Base-by-base conservation (phyloP, 2,888 invertebrate genomes). In the Hyposoter dolosus region DNA sequence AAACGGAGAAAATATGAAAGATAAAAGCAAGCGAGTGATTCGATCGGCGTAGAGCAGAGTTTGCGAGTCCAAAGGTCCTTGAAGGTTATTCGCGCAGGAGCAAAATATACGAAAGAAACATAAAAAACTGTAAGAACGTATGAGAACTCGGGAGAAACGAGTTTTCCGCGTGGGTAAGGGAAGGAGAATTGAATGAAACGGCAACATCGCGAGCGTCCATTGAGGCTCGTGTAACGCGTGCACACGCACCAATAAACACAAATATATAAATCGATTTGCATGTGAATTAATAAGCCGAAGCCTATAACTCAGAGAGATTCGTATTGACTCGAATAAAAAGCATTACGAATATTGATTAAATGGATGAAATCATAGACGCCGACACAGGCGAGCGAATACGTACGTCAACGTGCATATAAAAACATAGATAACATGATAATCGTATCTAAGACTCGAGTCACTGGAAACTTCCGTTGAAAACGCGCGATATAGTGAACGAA, bases 131-230 rank as follows among this genome's bases (percentile, higher is more conserved):
- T 23, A 56, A 17, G 23, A 50, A 28, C 23, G 47, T 45, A 40
- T 45, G 35, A 63, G 56, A 23, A 68, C 43, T 35, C 35, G 76
- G 68, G 77, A 81, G 80, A 86, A 86, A 81, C 85, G 80, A 77
- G 85, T 83, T 71, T 77, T 81, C 82, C 53, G 65, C 50, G 40
- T 45, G 53, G 19, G 7, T 5, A 28, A n/a, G 71, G 77, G 12
- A 56, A 50, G 45, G 53, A 69, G 83, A 77, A 85, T 89, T 90
- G 91, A 91, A 91, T 90, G 91, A 89, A 90, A 88, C 88, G 88
- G 89, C 89, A 88, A 88, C 85, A 87, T 82, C 85, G 82, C 85
- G 83, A 56, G 43, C 66, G 74, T 84, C 87, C 88, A 87, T 87
- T 85, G 85, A 88, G 87, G 23, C 45, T 56, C 84, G 56, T 88